A percentile compares a stretch with the other conserved stretches of the same genome.
Evolutionary conservation across 1,140 invertebrate genomes (phyloP).

Genomic region (Drosophila rufa): DNA sequence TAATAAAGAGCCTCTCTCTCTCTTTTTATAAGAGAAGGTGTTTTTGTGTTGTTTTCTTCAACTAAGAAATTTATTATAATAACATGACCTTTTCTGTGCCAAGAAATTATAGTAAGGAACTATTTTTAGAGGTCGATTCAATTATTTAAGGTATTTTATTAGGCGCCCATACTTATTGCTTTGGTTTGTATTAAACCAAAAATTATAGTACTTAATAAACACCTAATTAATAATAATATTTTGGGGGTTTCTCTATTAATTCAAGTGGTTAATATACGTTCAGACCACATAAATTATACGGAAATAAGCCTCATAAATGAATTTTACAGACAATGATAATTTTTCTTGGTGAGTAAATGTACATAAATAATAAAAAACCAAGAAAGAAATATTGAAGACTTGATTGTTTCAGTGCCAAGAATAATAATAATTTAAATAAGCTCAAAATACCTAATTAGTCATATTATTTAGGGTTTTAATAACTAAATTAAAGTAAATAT

Average conservation of each 20-base stretch:
- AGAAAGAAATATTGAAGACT: neutral
- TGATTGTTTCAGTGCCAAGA: neutral
- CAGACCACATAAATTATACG: neutral
- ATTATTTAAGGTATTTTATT: neutral
- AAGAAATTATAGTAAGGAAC: constrained; percentile 7
- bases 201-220: neutral
- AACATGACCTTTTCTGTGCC: neutral
- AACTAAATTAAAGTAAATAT: neutral
- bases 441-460: neutral
- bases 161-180: too few species aligned
- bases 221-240: neutral
- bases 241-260: neutral
- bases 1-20: neutral
- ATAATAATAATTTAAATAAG: neutral
- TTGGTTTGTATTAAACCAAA: too few species aligned
- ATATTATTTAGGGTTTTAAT: neutral
- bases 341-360: neutral
- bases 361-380: neutral
- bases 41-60: neutral
- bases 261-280: neutral
- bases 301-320: too few species aligned
- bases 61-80: constrained; percentile 3
- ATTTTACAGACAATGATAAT: too few species aligned
- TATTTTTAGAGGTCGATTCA: neutral
- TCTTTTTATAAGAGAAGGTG: neutral